Evolutionary conservation across 1,140 invertebrate species (phyloP).

Genomic region (Drosophila nikananu): DNA sequence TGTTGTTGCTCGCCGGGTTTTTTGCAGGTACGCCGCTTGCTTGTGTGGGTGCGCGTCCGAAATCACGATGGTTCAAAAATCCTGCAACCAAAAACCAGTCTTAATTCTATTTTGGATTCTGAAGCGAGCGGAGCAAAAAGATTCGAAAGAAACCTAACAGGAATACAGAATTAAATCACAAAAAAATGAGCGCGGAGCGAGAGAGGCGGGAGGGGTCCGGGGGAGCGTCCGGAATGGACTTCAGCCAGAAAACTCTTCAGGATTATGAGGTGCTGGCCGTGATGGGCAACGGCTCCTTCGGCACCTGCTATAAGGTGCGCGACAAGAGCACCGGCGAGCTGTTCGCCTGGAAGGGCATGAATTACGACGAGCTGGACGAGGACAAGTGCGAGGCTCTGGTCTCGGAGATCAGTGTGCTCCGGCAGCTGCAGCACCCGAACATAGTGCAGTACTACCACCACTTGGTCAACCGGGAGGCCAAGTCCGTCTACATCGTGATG

Average conservation of each 20-base stretch:
- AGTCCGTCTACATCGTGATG: slow-evolving; percentile 91
- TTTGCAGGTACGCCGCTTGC: slow-evolving; percentile 56
- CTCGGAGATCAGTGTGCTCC: slow-evolving; percentile 84
- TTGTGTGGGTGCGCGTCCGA: slow-evolving; percentile 28
- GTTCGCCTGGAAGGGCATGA: slow-evolving; percentile 89
- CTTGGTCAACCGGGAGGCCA: slow-evolving; percentile 89
- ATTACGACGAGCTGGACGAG: slow-evolving; percentile 87
- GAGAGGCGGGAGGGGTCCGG: slow-evolving; percentile 13
- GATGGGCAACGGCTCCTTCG: slow-evolving; percentile 89
- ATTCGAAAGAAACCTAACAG: not conserved
- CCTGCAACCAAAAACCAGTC: slow-evolving; percentile 43
- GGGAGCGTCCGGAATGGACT: slow-evolving; percentile 39
- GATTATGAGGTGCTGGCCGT: slow-evolving; percentile 86
- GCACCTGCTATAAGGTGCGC: slow-evolving; percentile 88
- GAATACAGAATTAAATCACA: slow-evolving; percentile 8
- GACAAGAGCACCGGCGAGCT: slow-evolving; percentile 86
- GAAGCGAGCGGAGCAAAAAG: slow-evolving; percentile 3
- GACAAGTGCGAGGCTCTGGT: slow-evolving; percentile 86
- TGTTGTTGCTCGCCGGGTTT: slow-evolving; percentile 30
- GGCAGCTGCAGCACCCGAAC: slow-evolving; percentile 92
- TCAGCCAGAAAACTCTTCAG: slow-evolving; percentile 75
- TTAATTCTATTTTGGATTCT: slow-evolving; percentile 17
- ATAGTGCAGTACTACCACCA: slow-evolving; percentile 91
- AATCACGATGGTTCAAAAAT: slow-evolving; percentile 24
- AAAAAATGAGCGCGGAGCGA: slow-evolving; percentile 37